Conservation (phyloP, 2,888 invertebrate genomes). For the Cylloceria caligata region DNA sequence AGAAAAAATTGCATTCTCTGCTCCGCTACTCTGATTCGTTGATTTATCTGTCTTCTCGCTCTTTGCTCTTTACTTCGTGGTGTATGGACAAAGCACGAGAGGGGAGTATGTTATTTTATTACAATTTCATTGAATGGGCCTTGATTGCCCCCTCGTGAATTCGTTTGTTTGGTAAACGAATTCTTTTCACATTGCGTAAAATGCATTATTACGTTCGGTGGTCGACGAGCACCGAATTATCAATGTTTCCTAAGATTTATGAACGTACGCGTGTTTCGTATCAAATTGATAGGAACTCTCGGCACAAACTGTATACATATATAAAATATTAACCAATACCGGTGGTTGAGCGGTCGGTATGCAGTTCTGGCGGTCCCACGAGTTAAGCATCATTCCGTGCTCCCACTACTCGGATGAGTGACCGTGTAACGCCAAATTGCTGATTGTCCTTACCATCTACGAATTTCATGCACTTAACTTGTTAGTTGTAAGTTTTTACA, state of each 20-base stretch:
- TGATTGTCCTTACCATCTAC: too few species aligned
- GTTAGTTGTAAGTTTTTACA: too few species aligned
- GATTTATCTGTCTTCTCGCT: conserved; percentile 20
- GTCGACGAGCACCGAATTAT: neutral
- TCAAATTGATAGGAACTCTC: neutral
- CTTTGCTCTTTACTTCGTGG: conserved; percentile 1
- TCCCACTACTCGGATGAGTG: too few species aligned
- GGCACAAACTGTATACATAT: neutral
- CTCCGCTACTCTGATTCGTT: conserved; percentile 17
- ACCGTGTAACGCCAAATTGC: too few species aligned
- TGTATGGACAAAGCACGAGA: conserved; percentile 26
- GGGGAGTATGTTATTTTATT: conserved; percentile 53
- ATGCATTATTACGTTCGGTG: conserved; percentile 38
- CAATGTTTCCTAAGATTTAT: neutral
- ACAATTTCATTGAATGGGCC: conserved; percentile 55
- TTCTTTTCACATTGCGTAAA: conserved; percentile 45
- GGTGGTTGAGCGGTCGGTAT: too few species aligned
- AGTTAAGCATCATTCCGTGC: too few species aligned
- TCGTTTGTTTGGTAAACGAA: conserved; percentile 46
- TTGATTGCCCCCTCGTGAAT: conserved; percentile 58
- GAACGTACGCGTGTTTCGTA: neutral
- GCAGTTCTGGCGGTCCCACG: too few species aligned
- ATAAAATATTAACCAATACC: too few species aligned
- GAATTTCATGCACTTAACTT: too few species aligned
- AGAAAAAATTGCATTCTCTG: conserved; percentile 40